Evolutionary conservation across 2,797 vertebrate genomes (phyloP), one percentile per base, ranked within the genome.

Genomic region (Artibeus jamaicensis): DNA sequence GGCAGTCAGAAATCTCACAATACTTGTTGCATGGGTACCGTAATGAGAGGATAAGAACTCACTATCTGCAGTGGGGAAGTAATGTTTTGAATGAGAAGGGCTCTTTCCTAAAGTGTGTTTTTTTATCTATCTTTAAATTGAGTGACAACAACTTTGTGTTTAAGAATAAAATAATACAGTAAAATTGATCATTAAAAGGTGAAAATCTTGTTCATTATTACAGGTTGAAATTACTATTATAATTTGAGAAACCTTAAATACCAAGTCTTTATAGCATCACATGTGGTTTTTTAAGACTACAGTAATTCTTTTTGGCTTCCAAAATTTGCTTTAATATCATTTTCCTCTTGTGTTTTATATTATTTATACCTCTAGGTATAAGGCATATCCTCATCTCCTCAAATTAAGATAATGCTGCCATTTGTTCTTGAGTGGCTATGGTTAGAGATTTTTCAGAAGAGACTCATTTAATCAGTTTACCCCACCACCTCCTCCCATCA

Each of bases 211-310:
- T 84, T 74, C 1, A 48, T 77, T 86, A 44, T 82, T 92, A 37
- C 5, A 93, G 39, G 9, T 70, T 91, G 11, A 91, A 84, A 77
- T 96, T 68, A 19, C 32, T 44, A 65, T 77, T 78, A 42, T 55
- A 86, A 73, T 91, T 95, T 77, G 37, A 88, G 26, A 86, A 46
- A 86, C 84, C 8, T 57, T n/a, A 94, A 91, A 55, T 57, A 85
- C 24, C 24, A 85, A 77, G n/a, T 79, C 42, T 84, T 70, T 92
- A n/a, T 62, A 39, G 10, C 7, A 73, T 77, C 16, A 39, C 9
- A 24, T 77, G 14, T 37, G 32, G 37, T 46, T 71, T n/a, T 76
- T 24, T 24, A 50, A n/a, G 16, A 81, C n/a, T 77, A 59, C 44
- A 71, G 10, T 89, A 55, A 78, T 81, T 91, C 24, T 44, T 53